Conservation (phyloP, 2,797 vertebrate species). For the Glossophaga mutica region DNA sequence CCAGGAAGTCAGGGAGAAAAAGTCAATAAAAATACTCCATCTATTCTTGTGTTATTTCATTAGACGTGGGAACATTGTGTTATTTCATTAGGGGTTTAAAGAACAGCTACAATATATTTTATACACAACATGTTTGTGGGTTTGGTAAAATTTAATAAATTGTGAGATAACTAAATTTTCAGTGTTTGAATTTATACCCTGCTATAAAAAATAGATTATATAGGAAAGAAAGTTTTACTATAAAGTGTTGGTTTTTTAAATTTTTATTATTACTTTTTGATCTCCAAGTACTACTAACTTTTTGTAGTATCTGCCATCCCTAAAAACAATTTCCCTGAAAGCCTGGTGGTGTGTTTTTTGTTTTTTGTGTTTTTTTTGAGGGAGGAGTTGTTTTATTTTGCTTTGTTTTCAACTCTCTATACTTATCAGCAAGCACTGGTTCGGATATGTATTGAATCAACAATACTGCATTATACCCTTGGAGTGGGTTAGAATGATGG, state of each 20-base stretch:
- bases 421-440: not conserved
- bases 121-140: not conserved
- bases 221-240: not conserved
- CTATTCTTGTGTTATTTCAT: not conserved
- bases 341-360: not conserved
- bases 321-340: not conserved
- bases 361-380: not conserved
- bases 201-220: not conserved
- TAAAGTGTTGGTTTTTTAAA: not conserved
- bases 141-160: conserved; percentile 24
- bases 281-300: not conserved
- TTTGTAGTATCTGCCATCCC: not conserved
- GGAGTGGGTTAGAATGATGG: not conserved
- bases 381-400: not conserved
- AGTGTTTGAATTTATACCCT: not conserved
- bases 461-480: not conserved
- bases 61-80: not conserved
- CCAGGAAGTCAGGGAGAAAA: not conserved
- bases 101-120: not conserved
- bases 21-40: not conserved
- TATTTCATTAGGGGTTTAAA: too few species aligned
- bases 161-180: not conserved
- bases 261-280: not conserved
- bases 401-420: not conserved
- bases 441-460: not conserved